Evolutionary conservation across 2,888 invertebrate species (phyloP), one percentile per base, ranked within the genome.

Genomic region (Antheraea assamensis): DNA sequence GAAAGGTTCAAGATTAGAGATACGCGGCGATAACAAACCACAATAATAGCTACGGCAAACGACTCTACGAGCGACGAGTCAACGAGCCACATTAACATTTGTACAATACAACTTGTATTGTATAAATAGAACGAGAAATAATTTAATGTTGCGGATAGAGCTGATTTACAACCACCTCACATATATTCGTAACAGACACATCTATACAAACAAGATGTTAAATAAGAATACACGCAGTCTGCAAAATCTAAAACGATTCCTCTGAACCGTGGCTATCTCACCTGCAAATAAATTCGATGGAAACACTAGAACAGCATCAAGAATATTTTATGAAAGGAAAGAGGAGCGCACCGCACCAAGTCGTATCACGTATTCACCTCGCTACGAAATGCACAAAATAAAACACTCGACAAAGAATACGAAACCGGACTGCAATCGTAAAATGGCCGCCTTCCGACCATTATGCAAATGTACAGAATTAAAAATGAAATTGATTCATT

Each of bases 321-420:
- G 84, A 91, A 91, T 91, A 90, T 91, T 91, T 89, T 86, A 91
- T 90, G 89, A 85, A 88, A 85, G 82, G 83, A 85, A 81, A 80
- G 81, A 81, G 75, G 75, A 76, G 74, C 74, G 76, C 78, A 78
- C 81, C 82, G 83, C 79, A 82, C 82, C 84, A 80, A 79, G 83
- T 81, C 83, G 88, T 90, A 88, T 89, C 91, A 89, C 90, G 90
- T 89, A 84, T 84, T 81, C 81, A 83, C 79, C 81, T 80, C 85
- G 80, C 86, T 90, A 81, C 85, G 81, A 87, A 90, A 91, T 90
- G 87, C 89, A 88, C 88, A 85, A 87, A 88, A 91, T 91, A 91
- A 90, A 92, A 88, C 87, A 83, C 81, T 85, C 84, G 88, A 88
- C 89, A 87, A 88, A 89, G 90, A 90, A 88, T 88, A 89, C 86